A percentile compares a stretch with the other conserved stretches of the same genome.
phyloP scores from a whole-genome alignment of 1,140 invertebrate genomes.

The Heliconius hewitsoni region DNA sequence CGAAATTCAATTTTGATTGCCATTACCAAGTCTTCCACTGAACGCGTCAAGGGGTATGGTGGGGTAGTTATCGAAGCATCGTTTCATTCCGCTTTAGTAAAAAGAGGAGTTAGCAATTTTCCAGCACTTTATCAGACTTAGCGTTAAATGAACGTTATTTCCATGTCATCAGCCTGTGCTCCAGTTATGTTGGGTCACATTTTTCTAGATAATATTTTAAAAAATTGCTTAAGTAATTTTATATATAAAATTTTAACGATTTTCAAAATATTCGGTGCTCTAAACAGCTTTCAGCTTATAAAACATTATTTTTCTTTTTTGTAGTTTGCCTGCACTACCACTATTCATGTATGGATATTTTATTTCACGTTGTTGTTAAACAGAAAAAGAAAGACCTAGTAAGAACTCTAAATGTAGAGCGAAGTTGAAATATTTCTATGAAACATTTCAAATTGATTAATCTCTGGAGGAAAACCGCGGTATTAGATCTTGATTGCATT shows the following conservation, averaged over 20 bases:
- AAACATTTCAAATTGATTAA: not conserved
- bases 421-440: not conserved
- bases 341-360: too few relatives aligned
- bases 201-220: not conserved
- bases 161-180: conserved; percentile 31
- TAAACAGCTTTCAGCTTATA: too few relatives aligned
- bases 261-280: too few relatives aligned
- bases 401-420: not conserved
- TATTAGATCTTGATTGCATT: conserved; percentile 15
- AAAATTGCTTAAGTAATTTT: not conserved
- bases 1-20: conserved; percentile 1
- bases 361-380: too few relatives aligned
- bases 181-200: conserved; percentile 25
- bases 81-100: conserved; percentile 43
- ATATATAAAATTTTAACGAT: too few relatives aligned
- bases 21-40: not conserved
- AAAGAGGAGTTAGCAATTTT: conserved; percentile 45
- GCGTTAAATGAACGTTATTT: conserved; percentile 51
- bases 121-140: conserved; percentile 45
- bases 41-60: conserved; percentile 16
- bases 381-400: not conserved
- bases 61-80: conserved; percentile 21
- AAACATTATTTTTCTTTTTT: too few relatives aligned
- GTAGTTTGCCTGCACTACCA: too few relatives aligned
- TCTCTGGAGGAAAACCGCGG: not conserved